A percentile compares a stretch with the other conserved stretches of the same genome.
Conservation (phyloP, 1,140 invertebrate species). For the Hyles euphorbiae region DNA sequence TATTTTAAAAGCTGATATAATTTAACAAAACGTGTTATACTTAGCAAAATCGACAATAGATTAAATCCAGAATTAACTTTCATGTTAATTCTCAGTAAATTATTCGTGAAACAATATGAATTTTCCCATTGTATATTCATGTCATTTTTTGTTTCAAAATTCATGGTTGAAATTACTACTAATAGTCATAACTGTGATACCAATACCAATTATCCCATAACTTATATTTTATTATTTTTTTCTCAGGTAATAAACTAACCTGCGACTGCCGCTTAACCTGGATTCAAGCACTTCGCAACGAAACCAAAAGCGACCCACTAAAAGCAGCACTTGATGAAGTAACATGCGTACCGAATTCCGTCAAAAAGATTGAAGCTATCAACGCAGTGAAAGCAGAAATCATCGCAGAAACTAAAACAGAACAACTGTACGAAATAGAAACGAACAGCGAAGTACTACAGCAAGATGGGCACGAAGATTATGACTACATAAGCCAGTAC, state of each 20-base stretch:
- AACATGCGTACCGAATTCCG: slow-evolving; percentile 39
- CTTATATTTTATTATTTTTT: slow-evolving; percentile 14
- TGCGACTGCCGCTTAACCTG: slow-evolving; percentile 87
- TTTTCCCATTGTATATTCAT: no score
- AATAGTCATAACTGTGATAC: no score
- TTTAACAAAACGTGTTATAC: no score
- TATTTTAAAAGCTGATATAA: no score
- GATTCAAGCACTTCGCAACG: slow-evolving; percentile 83
- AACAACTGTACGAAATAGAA: slow-evolving; percentile 37
- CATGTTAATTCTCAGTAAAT: no score
- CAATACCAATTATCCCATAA: no score
- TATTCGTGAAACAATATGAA: no score
- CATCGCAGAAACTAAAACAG: slow-evolving; percentile 26
- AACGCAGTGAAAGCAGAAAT: slow-evolving; percentile 18
- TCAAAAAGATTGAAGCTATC: slow-evolving; percentile 13
- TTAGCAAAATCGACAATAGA: no score
- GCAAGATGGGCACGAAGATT: slow-evolving; percentile 41
- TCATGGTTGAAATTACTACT: no score
- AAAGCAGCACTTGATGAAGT: slow-evolving; percentile 53
- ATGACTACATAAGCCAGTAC: slow-evolving; percentile 34
- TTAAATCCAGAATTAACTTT: no score
- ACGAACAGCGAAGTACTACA: slow-evolving; percentile 35
- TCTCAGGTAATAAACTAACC: slow-evolving; percentile 83
- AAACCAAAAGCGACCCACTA: slow-evolving; percentile 80
- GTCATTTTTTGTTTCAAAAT: no score